phyloP scores from a whole-genome alignment of 1,140 invertebrate genomes.

The Laupala kohalensis region DNA sequence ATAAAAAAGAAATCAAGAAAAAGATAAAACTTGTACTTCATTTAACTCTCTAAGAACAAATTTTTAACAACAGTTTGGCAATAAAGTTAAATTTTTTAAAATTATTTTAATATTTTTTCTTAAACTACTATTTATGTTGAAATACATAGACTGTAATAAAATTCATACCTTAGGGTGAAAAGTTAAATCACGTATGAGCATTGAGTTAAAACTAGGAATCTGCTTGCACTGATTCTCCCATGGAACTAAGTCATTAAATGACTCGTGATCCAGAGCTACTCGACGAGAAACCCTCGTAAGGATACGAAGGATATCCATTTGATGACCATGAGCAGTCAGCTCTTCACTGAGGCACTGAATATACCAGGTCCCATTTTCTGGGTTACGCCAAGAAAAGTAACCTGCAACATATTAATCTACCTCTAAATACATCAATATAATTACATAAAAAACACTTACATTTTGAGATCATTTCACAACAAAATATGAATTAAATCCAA shows the following conservation, averaged over 20 bases:
- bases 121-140: too few relatives aligned
- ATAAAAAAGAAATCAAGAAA: too few relatives aligned
- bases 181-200: constrained; percentile 48
- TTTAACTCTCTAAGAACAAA: too few relatives aligned
- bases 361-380: constrained; percentile 52
- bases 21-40: too few relatives aligned
- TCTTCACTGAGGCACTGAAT: constrained; percentile 48
- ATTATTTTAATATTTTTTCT: too few relatives aligned
- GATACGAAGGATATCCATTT: constrained; percentile 45
- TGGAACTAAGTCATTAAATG: constrained; percentile 32
- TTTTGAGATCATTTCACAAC: too few relatives aligned
- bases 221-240: constrained; percentile 43
- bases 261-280: constrained; percentile 41
- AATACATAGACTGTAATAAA: too few relatives aligned
- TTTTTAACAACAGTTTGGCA: too few relatives aligned
- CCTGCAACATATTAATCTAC: constrained; percentile 34
- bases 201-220: constrained; percentile 51
- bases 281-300: constrained; percentile 46
- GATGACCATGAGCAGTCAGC: constrained; percentile 26
- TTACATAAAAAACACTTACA: too few relatives aligned
- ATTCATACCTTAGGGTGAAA: constrained; percentile 25
- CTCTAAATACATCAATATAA: too few relatives aligned
- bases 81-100: too few relatives aligned
- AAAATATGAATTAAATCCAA: too few relatives aligned
- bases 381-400: constrained; percentile 54